Evolutionary conservation across 2,797 vertebrate species (phyloP), one percentile per base, ranked within the genome.

Genomic region (Scolopax bukidnonensis): DNA sequence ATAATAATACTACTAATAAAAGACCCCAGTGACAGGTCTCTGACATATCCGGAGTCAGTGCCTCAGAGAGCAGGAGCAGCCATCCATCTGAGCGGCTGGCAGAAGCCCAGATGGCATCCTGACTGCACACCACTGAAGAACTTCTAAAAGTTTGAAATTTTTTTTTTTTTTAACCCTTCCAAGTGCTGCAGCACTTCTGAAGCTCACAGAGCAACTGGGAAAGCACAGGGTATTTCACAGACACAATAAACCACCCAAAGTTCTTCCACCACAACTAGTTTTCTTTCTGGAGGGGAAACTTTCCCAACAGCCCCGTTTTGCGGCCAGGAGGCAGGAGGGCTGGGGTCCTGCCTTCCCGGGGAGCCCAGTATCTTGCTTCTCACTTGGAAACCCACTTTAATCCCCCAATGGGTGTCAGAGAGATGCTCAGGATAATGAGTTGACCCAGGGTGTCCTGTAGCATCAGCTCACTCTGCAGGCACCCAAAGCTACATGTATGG

Each of bases 401-500:
- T 15, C 38, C 48, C 78, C 25, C 47, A 36, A 5, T 1, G 3
- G 33, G 61, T 47, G 19, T 2, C 1, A 2, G n/a, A 47, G 11
- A 33, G 28, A 53, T 18, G 51, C 51, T 53, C 11, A 28, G 51
- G 51, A 30, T 30, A 30, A 53, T 10, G 28, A 30, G 56, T 36
- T 11, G 56, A 59, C 23, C 48, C 8, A 1, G 13, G 25, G 24
- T 5, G 5, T 30, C 41, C 47, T 9, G 32, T 0, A n/a, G 47
- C 73, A 70, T 1, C 2, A 5, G 24, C 13, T 33, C 33, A 6
- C 4, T 0, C 28, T 23, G 24, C 68, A 5, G 51, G 61, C 21
- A 13, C 30, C 48, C 17, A 1, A 43, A 51, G 54, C 24, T 6
- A 7, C 23, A 24, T 0, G 2, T 43, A 1, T 0, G 0, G 11